Conservation (phyloP, 2,888 invertebrate genomes). For the Tiliacea aurago region DNA sequence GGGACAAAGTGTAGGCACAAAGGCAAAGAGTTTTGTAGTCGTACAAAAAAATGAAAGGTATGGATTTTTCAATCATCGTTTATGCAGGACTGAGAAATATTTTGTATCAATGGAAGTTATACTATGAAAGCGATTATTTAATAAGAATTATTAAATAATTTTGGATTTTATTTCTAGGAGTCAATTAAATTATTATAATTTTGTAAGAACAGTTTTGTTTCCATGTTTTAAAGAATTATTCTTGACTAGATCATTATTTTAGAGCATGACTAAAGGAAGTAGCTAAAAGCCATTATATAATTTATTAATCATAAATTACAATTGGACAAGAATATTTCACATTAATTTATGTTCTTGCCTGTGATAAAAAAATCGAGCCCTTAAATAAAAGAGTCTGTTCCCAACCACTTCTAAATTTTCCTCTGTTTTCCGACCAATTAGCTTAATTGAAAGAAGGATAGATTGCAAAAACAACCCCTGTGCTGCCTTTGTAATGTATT, state of each 20-base stretch:
- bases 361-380: conserved; percentile 23
- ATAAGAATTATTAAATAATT: not conserved
- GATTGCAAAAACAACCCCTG: conserved; percentile 59
- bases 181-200: not conserved
- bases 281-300: not conserved
- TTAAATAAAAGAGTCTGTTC: conserved; percentile 50
- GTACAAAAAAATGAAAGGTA: conserved; percentile 10
- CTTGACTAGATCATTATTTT: not conserved
- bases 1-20: conserved; percentile 43
- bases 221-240: not conserved
- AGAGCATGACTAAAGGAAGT: not conserved
- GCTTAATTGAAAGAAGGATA: conserved; percentile 62
- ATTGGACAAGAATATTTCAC: conserved; percentile 6
- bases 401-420: conserved; percentile 55
- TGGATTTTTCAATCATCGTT: conserved; percentile 16
- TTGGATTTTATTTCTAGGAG: not conserved
- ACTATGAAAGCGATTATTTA: not conserved
- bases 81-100: not conserved
- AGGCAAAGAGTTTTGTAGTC: conserved; percentile 33
- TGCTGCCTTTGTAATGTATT: conserved; percentile 53
- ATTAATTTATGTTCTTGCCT: conserved; percentile 28
- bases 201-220: not conserved
- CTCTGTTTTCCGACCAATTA: conserved; percentile 60
- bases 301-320: conserved; percentile 9
- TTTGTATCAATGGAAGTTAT: not conserved